Conservation (phyloP, 2,797 vertebrate species). For the Pelodytes ibericus region DNA sequence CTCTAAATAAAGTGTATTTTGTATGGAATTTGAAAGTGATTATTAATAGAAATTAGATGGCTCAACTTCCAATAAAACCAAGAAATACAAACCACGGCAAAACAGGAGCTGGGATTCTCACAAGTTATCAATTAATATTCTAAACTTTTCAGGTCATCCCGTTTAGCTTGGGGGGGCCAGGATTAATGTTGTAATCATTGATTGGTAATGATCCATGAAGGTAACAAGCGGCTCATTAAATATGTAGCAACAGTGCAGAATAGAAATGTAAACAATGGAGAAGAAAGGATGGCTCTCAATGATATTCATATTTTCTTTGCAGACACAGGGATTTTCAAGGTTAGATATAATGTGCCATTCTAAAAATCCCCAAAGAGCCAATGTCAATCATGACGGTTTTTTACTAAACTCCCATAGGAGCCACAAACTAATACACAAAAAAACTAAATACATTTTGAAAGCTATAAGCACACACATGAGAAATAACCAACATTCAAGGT, state of each 20-base stretch:
- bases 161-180: neutral
- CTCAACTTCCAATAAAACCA: too few relatives aligned
- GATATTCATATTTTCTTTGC: slow-evolving; percentile 4
- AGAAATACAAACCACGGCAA: too few relatives aligned
- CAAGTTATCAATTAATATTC: too few relatives aligned
- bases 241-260: neutral
- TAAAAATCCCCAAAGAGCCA: slow-evolving; percentile 18
- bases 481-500: too few relatives aligned
- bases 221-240: neutral
- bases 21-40: too few relatives aligned
- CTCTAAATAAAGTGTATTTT: too few relatives aligned
- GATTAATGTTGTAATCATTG: neutral
- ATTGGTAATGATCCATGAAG: neutral
- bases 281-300: slow-evolving; percentile 1
- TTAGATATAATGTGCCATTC: slow-evolving; percentile 11
- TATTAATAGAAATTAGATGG: too few relatives aligned
- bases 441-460: slow-evolving; percentile 24
- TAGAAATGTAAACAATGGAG: neutral
- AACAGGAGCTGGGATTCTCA: too few relatives aligned
- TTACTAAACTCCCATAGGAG: slow-evolving; percentile 9
- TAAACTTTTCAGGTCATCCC: neutral
- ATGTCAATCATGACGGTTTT: slow-evolving; percentile 24
- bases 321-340: slow-evolving; percentile 7
- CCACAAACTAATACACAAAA: slow-evolving; percentile 9
- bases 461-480: neutral